Evolutionary conservation across 2,888 invertebrate genomes (phyloP).

Genomic region (Limenitis camilla): DNA sequence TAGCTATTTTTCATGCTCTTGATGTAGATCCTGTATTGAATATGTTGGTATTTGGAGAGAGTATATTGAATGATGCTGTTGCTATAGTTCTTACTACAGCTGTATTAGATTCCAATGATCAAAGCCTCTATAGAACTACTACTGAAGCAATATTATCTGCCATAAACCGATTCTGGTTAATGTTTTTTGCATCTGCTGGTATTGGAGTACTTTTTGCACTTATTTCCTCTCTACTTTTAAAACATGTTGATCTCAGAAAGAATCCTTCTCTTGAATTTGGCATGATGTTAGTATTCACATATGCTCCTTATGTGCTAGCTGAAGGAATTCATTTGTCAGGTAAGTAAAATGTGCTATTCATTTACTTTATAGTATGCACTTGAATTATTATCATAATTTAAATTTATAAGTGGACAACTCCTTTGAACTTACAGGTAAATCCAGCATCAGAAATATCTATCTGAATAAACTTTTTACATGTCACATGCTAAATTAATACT

Average conservation of each 20-base stretch:
- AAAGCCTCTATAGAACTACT: conserved; percentile 72
- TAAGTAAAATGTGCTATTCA: conserved; percentile 38
- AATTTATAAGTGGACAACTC: too few relatives aligned
- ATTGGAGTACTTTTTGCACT: conserved; percentile 97
- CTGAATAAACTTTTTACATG: too few relatives aligned
- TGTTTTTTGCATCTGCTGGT: conserved; percentile 99
- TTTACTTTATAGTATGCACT: too few relatives aligned
- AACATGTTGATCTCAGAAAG: conserved; percentile 96
- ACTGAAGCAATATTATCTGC: conserved; percentile 91
- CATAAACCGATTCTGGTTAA: conserved; percentile 91
- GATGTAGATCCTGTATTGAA: conserved; percentile 98
- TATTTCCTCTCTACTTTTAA: conserved; percentile 91
- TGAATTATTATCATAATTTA: too few relatives aligned
- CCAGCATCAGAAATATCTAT: too few relatives aligned
- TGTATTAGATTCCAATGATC: conserved; percentile 79
- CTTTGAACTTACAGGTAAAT: too few relatives aligned
- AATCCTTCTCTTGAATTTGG: conserved; percentile 99
- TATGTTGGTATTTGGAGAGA: conserved; percentile 98
- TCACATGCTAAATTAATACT: too few relatives aligned
- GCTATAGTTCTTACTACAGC: conserved; percentile 97
- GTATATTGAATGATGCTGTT: conserved; percentile 98
- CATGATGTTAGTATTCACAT: conserved; percentile 98
- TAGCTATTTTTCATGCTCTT: conserved; percentile 98
- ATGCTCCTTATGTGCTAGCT: conserved; percentile 97
- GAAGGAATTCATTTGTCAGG: conserved; percentile 96